These are phyloP conservation scores for Alcis repandata DNA, from an alignment of 2,888 invertebrate genomes.

Conservation along the genomic window DNA sequence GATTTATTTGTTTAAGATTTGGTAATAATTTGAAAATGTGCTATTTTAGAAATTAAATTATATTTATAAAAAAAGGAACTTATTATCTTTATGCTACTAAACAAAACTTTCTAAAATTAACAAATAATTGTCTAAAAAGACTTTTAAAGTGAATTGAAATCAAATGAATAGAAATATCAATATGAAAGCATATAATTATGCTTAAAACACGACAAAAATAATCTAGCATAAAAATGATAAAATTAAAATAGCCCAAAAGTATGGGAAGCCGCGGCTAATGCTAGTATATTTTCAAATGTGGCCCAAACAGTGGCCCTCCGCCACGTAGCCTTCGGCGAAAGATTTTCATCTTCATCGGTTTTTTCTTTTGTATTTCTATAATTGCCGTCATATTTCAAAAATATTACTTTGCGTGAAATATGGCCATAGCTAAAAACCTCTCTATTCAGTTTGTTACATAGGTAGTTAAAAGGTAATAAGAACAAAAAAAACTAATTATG, in stretches of 20 bases:
- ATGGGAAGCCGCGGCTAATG: constrained; percentile 17
- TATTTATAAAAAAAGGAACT: no score
- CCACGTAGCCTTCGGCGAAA: constrained; percentile 66
- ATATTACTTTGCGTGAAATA: constrained; percentile 69
- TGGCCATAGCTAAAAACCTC: constrained; percentile 50
- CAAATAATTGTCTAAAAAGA: no score
- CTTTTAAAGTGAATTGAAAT: no score
- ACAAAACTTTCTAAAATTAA: no score
- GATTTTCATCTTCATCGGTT: constrained; percentile 72
- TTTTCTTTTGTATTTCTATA: constrained; percentile 71
- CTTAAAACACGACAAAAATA: no score
- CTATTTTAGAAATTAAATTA: no score
- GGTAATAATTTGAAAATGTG: no score
- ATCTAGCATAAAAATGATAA: neutral
- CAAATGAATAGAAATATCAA: no score
- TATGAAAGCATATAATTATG: no score
- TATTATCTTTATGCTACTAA: no score
- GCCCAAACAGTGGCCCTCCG: constrained; percentile 81
- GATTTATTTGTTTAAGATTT: no score
- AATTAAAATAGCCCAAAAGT: neutral
- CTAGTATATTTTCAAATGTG: constrained; percentile 62
- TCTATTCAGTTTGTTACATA: constrained; percentile 10
- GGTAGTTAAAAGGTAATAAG: neutral
- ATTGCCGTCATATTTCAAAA: constrained; percentile 76
- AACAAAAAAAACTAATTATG: neutral